phyloP scores from a whole-genome alignment of 1,140 invertebrate species.

The Stenopsyche tienmushanensis region DNA sequence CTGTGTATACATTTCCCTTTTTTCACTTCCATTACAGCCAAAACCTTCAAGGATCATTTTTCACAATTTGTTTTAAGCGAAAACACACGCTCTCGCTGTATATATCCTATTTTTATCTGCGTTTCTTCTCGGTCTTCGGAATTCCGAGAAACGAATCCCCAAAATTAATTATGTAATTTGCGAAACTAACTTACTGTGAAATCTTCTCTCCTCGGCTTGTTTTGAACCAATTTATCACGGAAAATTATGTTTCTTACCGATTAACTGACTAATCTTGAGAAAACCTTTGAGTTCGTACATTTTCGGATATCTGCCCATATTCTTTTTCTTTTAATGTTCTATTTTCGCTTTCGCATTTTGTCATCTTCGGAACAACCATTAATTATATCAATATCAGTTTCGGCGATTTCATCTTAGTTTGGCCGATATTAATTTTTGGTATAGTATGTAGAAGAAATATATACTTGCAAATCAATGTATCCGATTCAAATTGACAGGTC shows the following conservation, averaged over 20 bases:
- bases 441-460: no score
- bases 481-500: no score
- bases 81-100: no score
- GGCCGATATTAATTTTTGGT: no score
- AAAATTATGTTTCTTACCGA: slow-evolving; percentile 29
- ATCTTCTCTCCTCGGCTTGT: slow-evolving; percentile 26
- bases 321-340: neutral
- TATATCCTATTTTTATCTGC: neutral
- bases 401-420: no score
- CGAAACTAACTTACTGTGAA: slow-evolving; percentile 29
- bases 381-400: neutral
- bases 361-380: neutral
- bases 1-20: no score
- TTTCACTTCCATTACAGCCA: no score
- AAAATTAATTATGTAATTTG: slow-evolving; percentile 30
- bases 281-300: slow-evolving; percentile 15
- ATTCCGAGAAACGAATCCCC: slow-evolving; percentile 15
- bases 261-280: slow-evolving; percentile 23
- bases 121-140: neutral
- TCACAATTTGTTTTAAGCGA: no score
- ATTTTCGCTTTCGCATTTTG: neutral
- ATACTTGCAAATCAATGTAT: no score
- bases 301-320: neutral
- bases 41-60: no score
- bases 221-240: slow-evolving; percentile 29